These are phyloP conservation scores for Lamprotornis superbus DNA, from an alignment of 2,113 vertebrate genomes.

Conservation along the genomic window DNA sequence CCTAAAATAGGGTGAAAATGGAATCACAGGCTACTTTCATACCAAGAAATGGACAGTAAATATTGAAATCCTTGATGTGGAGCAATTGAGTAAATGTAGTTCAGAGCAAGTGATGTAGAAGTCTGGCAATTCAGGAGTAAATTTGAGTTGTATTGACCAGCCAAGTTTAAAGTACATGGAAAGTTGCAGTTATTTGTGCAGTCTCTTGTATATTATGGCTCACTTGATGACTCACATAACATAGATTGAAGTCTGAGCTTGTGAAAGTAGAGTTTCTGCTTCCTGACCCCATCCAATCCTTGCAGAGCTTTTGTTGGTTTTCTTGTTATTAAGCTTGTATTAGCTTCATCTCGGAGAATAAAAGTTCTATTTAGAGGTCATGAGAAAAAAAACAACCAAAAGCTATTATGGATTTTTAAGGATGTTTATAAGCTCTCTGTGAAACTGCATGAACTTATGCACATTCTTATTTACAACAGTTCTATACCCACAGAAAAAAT, in stretches of 20 bases:
- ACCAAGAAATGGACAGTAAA: rapidly evolving
- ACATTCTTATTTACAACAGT: neutral
- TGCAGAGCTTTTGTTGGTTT: neutral
- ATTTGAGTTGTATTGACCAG: neutral
- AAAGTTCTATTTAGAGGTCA: neutral
- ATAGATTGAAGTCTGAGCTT: neutral
- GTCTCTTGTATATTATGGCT: neutral
- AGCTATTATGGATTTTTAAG: neutral
- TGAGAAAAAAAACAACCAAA: neutral
- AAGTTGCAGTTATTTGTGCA: neutral
- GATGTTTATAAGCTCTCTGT: neutral
- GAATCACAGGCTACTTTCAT: neutral
- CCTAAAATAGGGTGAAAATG: neutral
- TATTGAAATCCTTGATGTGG: neutral
- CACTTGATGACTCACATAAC: neutral
- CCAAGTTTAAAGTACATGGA: neutral
- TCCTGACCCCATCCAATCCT: neutral
- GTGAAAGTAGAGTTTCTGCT: neutral
- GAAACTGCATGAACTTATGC: neutral
- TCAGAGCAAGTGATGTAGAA: neutral
- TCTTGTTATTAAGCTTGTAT: neutral
- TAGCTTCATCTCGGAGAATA: neutral
- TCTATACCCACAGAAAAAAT: neutral
- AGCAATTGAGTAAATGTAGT: neutral
- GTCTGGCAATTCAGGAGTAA: neutral